Conservation (phyloP, 2,888 invertebrate species). For the Galeopsomyia nigrocyanea region DNA sequence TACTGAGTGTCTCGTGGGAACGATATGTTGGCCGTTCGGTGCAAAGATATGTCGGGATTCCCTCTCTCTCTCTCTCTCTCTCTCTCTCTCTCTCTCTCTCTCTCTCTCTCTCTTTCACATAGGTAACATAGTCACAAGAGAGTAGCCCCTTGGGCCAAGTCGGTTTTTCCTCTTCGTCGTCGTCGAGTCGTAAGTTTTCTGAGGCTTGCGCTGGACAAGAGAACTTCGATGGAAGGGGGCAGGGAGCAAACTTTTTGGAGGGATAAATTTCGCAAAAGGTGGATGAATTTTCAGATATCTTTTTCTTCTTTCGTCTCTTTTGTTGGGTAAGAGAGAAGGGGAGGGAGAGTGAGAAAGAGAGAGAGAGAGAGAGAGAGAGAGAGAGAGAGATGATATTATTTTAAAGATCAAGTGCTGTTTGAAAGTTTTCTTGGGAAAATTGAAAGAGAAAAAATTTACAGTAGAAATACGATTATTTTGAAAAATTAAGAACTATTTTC, state of each 20-base stretch:
- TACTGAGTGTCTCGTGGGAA: conserved; percentile 46
- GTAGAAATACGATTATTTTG: too few relatives aligned
- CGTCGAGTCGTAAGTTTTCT: conserved; percentile 5
- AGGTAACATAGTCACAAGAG: conserved; percentile 40
- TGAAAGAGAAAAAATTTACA: too few relatives aligned
- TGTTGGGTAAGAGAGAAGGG: neutral
- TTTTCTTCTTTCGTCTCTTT: neutral
- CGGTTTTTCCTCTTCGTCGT: conserved; percentile 15
- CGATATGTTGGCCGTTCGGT: conserved; percentile 52
- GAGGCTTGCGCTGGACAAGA: neutral
- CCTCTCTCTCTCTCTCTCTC: conserved; percentile 17
- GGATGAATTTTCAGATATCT: neutral
- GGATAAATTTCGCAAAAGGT: neutral
- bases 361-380: too few relatives aligned
- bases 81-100: neutral
- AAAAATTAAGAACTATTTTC: too few relatives aligned
- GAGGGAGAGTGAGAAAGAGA: too few relatives aligned
- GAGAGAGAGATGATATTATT: too few relatives aligned
- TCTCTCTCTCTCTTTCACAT: conserved; percentile 20
- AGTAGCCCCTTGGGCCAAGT: conserved; percentile 44
- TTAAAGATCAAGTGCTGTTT: too few relatives aligned
- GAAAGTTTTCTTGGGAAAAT: too few relatives aligned
- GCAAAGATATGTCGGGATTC: conserved; percentile 53
- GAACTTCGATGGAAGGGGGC: neutral
- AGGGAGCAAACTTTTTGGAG: neutral